Evolutionary conservation across 2,797 vertebrate species (phyloP).

Genomic region (Rhyacichthys aspro): DNA sequence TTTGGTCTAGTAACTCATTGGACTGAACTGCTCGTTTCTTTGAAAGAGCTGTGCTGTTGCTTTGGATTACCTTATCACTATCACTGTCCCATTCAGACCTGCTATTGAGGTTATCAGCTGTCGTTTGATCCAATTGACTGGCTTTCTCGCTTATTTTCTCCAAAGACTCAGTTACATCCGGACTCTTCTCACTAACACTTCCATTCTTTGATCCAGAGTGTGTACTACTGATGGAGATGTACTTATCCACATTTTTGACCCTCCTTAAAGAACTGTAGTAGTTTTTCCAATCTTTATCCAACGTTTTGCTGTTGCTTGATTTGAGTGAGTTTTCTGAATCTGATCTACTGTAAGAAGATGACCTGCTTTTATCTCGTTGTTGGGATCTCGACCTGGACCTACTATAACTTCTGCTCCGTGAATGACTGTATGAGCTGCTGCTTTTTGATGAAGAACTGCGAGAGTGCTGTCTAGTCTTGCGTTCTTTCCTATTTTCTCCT

Average conservation of each 20-base stretch:
- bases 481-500: slow-evolving; percentile 75
- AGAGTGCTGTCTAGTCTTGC: slow-evolving; percentile 70
- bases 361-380: slow-evolving; percentile 76
- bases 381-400: slow-evolving; percentile 83
- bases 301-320: slow-evolving; percentile 49
- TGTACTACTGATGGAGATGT: slow-evolving; percentile 37
- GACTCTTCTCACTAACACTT: slow-evolving; percentile 70
- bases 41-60: slow-evolving; percentile 15
- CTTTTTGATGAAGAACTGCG: slow-evolving; percentile 84
- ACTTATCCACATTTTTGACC: slow-evolving; percentile 75
- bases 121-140: slow-evolving; percentile 39
- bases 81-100: slow-evolving; percentile 79
- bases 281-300: slow-evolving; percentile 70
- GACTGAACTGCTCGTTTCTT: slow-evolving; percentile 59
- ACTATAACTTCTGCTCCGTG: slow-evolving; percentile 84
- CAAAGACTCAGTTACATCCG: slow-evolving; percentile 43
- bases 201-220: slow-evolving; percentile 74
- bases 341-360: slow-evolving; percentile 83
- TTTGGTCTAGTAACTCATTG: slow-evolving; percentile 56
- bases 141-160: slow-evolving; percentile 51
- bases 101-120: slow-evolving; percentile 62
- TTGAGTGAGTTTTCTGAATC: slow-evolving; percentile 82
- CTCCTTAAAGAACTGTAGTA: slow-evolving; percentile 77
- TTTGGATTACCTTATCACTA: slow-evolving; percentile 73
- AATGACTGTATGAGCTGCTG: slow-evolving; percentile 84